Base-by-base conservation (phyloP, 2,888 invertebrate species). In the Podotricha telesiphe region DNA sequence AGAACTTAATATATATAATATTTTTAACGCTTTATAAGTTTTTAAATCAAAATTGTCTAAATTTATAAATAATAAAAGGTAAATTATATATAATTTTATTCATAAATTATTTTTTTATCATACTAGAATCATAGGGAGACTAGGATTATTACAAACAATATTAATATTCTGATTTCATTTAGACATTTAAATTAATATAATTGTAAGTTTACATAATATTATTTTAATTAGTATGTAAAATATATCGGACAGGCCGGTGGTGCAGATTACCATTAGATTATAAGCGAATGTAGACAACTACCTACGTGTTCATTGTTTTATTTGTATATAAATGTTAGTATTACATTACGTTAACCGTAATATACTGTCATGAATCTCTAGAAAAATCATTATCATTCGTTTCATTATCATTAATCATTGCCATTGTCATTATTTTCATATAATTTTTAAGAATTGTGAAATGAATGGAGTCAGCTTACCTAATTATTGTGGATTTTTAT, bases 251-350 rank as follows among this genome's bases (percentile, higher is more conserved):
- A 90, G 92, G 93, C 93, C 93, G 93, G 93, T 92, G 93, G 93
- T 93, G 93, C 93, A 93, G 93, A 93, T 93, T 93, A 93, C 93
- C 93, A 93, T 81, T 91, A 89, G 82, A 80, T 77, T 74, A 77
- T 87, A 87, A 87, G 85, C 79, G 74, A 82, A 73, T 79, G 78
- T 78, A 79, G 80, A 79, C 78, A 78, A 82, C 86, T 90, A 83
- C 87, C 86, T 84, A 82, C 87, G 89, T 90, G 88, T 89, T 91
- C 87, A 89, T 79, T 83, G 67, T 76, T 76, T 71, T 73, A 73
- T 74, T 70, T 84, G 82, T 85, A 82, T 59, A 82, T 82, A 82
- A 70, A 71, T 37, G 48, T 71, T 65, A 68, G 15, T 58, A 65
- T 73, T 77, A 71, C 63, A 75, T 72, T 69, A 56, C 61, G 69